These are phyloP conservation scores for Drosophila arawakana DNA, from an alignment of 1,140 invertebrate species.

Conservation along the genomic window DNA sequence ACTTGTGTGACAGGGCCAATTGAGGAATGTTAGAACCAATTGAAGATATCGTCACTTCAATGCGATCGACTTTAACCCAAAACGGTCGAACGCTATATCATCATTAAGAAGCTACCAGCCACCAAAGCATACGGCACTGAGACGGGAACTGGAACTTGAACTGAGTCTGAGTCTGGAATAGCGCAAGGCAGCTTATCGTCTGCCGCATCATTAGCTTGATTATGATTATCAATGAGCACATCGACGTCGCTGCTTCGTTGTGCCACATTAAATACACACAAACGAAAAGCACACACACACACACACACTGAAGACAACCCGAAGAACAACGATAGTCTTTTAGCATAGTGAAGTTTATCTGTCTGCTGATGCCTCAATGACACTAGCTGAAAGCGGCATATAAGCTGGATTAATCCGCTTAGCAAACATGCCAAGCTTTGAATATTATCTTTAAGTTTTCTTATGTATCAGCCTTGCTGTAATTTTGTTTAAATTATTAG, in stretches of 20 bases:
- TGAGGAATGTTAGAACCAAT: constrained; percentile 65
- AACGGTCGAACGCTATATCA: constrained; percentile 53
- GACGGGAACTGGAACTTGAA: constrained; percentile 3
- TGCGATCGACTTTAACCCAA: constrained; percentile 43
- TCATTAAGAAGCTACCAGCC: constrained; percentile 54
- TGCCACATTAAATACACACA: constrained; percentile 52
- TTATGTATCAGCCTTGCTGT: no score
- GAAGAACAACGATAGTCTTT: constrained; percentile 48
- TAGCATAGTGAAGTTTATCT: not conserved
- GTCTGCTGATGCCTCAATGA: constrained; percentile 13
- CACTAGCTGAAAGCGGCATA: constrained; percentile 11
- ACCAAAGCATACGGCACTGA: not conserved
- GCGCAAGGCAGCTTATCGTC: constrained; percentile 63
- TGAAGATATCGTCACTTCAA: constrained; percentile 66
- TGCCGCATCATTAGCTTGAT: constrained; percentile 81
- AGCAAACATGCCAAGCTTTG: not conserved
- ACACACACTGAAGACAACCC: constrained; percentile 4
- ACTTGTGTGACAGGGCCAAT: constrained; percentile 28
- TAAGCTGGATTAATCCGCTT: not conserved
- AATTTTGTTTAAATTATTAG: no score
- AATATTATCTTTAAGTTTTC: not conserved
- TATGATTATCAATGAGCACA: constrained; percentile 83
- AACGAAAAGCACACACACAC: not conserved
- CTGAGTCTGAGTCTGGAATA: not conserved
- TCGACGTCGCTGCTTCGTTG: constrained; percentile 42